Evolutionary conservation across 2,888 invertebrate genomes (phyloP).

Genomic region (Trissoscelio sp.): DNA sequence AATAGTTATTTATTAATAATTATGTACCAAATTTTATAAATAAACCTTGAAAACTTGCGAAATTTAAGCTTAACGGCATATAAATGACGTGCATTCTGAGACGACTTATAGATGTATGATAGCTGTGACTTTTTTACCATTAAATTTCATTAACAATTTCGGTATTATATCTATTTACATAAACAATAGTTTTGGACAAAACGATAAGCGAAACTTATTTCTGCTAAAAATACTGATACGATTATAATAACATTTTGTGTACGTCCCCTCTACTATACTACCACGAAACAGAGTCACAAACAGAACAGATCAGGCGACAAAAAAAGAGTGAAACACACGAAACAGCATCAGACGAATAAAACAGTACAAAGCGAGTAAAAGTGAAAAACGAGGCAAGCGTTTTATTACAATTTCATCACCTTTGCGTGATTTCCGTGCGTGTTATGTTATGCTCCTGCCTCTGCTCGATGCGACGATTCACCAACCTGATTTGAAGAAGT

Average conservation of each 20-base stretch:
- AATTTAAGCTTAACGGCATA: no score
- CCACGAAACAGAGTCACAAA: neutral
- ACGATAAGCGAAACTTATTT: no score
- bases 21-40: no score
- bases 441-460: slow-evolving; percentile 88
- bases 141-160: no score
- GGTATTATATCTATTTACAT: no score
- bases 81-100: no score
- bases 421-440: slow-evolving; percentile 88
- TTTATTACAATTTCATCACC: slow-evolving; percentile 83
- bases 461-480: slow-evolving; percentile 88
- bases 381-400: slow-evolving; percentile 38
- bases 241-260: neutral
- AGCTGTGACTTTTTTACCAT: no score
- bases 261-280: neutral
- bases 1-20: no score
- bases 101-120: no score
- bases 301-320: slow-evolving; percentile 23
- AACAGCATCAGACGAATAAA: neutral
- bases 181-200: no score
- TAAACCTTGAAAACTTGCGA: no score
- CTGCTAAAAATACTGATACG: no score
- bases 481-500: slow-evolving; percentile 85
- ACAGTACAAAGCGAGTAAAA: slow-evolving; percentile 12
- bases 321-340: neutral